A percentile compares a stretch with the other conserved stretches of the same genome.
Conservation (phyloP, 2,113 vertebrate genomes). For the Semicossyphus pulcher region DNA sequence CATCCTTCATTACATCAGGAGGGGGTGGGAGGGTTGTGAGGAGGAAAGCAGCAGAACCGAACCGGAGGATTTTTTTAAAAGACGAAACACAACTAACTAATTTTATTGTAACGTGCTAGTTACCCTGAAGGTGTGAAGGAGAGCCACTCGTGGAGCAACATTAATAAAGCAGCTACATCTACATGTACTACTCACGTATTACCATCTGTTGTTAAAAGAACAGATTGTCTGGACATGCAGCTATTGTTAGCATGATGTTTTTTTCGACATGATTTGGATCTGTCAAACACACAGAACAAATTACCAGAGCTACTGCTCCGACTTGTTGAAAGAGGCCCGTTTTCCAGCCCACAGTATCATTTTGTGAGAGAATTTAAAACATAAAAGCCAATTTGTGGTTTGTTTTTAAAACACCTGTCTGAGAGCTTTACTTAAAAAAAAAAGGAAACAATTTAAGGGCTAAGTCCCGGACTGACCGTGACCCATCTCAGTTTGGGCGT, state of each 20-base stretch:
- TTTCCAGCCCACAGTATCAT: neutral
- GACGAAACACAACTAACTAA: neutral
- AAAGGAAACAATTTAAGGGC: neutral
- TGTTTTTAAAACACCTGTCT: neutral
- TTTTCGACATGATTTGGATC: conserved; percentile 43
- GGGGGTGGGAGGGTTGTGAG: conserved; percentile 4
- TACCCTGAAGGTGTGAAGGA: neutral
- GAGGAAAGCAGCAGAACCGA: conserved; percentile 3
- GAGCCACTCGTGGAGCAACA: neutral
- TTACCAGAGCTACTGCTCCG: neutral
- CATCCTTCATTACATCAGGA: neutral
- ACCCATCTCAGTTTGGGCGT: conserved; percentile 96
- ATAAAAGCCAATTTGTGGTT: neutral
- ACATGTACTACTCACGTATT: neutral
- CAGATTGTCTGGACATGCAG: neutral
- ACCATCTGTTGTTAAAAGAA: conserved; percentile 6
- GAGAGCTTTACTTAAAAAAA: neutral
- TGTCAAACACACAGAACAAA: conserved; percentile 78
- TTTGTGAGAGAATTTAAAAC: neutral
- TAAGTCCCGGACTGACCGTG: conserved; percentile 91
- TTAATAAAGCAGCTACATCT: neutral
- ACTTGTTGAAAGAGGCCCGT: neutral
- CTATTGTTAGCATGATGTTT: neutral
- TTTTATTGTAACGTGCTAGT: neutral
- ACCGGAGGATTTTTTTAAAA: neutral